Evolutionary conservation across 1,140 invertebrate genomes (phyloP), one percentile per base, ranked within the genome.

Genomic region (Hylaeus anthracinus): DNA sequence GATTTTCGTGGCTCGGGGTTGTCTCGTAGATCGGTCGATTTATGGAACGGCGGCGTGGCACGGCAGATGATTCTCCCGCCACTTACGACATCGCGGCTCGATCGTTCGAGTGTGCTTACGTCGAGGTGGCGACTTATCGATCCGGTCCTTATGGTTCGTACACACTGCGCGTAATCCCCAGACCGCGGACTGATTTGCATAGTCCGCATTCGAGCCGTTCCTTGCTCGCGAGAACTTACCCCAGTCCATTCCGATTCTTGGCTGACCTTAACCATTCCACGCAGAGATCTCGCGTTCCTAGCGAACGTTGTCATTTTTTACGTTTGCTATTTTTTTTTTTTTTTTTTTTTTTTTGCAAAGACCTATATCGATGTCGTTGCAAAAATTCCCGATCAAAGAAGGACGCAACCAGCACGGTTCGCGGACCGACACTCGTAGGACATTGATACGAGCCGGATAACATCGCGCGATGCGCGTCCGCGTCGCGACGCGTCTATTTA

Each of bases 101-200:
- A 80, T 67, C 51, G 63, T 73, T 67, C 63, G 72, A 65, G 72
- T 73, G 41, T 64, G 61, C 61, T 64, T 64, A 45, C 72, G 66
- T 65, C 37, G 73, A 78, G 75, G 66, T 82, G 80, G 51, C 76
- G 63, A 79, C 60, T 83, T 79, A 83, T 83, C 75, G 81, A 83
- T 79, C 75, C 76, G 64, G 60, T 82, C 77, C 75, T 82, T 81
- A 63, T 77, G 72, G 4, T 72, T 14, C 72, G 78, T 80, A 60
- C 78, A 80, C 72, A 72, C 76, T 26, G 61, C 12, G 41, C 15
- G 9, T 48, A 70, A 77, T 26, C 9, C 37, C 74, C 61, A 72
- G 70, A 78, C 74, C 74, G 78, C 75, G 61, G 9, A 4, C 43
- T 78, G 58, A 78, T 82, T 82, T 82, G 74, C 80, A 82, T 82